These are phyloP conservation scores for Cephalophus harveyi DNA, from an alignment of 2,113 vertebrate genomes.

Conservation along the genomic window DNA sequence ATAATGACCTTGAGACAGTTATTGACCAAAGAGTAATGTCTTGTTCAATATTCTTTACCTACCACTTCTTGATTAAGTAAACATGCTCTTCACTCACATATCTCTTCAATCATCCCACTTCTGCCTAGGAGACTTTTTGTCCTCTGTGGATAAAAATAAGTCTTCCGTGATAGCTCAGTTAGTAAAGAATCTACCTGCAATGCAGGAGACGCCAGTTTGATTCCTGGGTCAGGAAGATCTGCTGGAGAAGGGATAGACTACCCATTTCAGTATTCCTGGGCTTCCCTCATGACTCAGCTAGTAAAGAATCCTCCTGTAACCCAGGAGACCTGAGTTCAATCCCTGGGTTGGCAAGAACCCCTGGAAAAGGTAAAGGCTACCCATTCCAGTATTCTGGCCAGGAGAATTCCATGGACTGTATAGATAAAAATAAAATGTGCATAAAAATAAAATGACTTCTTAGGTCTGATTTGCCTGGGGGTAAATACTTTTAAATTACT, in stretches of 20 bases:
- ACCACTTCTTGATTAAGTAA: not conserved
- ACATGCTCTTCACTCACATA: not conserved
- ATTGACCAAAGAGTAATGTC: not conserved
- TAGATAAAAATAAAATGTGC: not conserved
- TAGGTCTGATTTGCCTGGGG: not conserved
- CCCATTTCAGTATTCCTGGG: not conserved
- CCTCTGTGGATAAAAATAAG: not conserved
- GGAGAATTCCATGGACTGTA: not conserved
- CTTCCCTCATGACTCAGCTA: not conserved
- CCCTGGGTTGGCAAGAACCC: not conserved
- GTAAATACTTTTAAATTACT: not conserved
- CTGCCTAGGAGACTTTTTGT: not conserved
- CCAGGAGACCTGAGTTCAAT: not conserved
- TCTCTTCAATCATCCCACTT: not conserved
- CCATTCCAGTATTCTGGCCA: not conserved
- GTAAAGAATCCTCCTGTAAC: not conserved
- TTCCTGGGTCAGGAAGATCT: not conserved
- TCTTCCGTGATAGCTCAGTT: not conserved
- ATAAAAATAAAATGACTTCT: not conserved
- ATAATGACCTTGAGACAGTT: not conserved
- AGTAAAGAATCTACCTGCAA: not conserved
- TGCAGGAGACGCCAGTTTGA: fast-evolving
- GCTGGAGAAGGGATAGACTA: not conserved
- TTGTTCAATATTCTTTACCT: not conserved
- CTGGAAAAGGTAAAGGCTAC: not conserved